These are phyloP conservation scores for Seira ritae DNA, from an alignment of 2,888 invertebrate species.

Conservation along the genomic window DNA sequence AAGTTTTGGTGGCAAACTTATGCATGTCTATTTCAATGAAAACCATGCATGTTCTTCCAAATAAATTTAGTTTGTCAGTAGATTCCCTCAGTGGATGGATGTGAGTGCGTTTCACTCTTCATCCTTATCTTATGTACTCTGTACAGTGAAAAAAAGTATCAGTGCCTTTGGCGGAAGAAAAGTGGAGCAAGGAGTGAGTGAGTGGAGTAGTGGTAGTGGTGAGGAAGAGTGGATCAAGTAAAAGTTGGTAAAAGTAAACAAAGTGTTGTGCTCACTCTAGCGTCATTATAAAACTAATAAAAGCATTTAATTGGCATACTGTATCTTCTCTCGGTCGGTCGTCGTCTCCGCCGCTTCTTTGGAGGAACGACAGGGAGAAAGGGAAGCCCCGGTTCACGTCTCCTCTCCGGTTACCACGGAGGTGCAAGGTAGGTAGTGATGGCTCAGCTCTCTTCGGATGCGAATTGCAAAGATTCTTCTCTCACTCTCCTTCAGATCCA, in stretches of 20 bases:
- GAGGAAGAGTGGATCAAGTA: neutral
- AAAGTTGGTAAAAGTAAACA: constrained; percentile 13
- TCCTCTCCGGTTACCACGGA: constrained; percentile 3
- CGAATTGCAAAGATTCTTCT: too few relatives aligned
- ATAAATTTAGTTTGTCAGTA: too few relatives aligned
- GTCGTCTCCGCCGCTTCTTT: neutral
- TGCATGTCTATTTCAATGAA: too few relatives aligned
- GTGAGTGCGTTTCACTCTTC: too few relatives aligned
- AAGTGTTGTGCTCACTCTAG: constrained; percentile 5
- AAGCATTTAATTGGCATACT: constrained; percentile 16
- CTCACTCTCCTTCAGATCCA: too few relatives aligned
- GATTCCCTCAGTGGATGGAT: too few relatives aligned
- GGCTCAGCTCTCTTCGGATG: neutral
- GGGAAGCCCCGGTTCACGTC: constrained; percentile 9
- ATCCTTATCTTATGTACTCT: too few relatives aligned
- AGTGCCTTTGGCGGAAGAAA: neutral
- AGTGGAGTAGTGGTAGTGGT: too few relatives aligned
- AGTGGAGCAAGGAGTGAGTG: neutral
- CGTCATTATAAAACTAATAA: constrained; percentile 7
- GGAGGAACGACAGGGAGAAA: neutral
- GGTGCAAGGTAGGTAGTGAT: constrained; percentile 11
- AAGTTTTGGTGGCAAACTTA: too few relatives aligned
- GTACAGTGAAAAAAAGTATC: too few relatives aligned
- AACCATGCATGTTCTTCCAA: too few relatives aligned
- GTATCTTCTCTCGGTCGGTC: neutral